phyloP scores from a whole-genome alignment of 2,113 vertebrate species.

The Grantiella picta region DNA sequence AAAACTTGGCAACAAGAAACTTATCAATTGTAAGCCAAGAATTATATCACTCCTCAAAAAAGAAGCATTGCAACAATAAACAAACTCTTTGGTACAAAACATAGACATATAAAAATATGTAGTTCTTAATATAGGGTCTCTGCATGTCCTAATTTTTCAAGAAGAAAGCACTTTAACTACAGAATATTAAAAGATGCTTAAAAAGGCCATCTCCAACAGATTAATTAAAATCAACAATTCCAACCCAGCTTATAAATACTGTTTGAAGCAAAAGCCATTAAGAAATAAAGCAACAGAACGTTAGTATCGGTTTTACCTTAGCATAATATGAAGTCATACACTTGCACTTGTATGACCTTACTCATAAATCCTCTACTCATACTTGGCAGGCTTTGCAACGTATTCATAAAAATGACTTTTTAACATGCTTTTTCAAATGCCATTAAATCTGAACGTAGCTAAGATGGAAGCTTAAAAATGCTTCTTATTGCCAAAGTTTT shows the following conservation, averaged over 20 bases:
- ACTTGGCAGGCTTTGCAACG: constrained; percentile 20
- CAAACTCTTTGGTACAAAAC: constrained; percentile 44
- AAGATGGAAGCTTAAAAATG: constrained; percentile 56
- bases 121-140: background rate
- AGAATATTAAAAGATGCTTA: constrained; percentile 7
- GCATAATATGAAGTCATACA: background rate
- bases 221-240: background rate
- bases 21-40: background rate
- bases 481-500: constrained; percentile 68
- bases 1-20: constrained; percentile 67
- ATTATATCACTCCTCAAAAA: constrained; percentile 39
- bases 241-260: background rate
- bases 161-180: background rate
- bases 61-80: constrained; percentile 35
- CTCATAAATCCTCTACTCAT: background rate
- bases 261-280: constrained; percentile 33
- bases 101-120: constrained; percentile 45
- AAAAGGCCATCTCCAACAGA: constrained; percentile 23
- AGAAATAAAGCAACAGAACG: background rate
- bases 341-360: constrained; percentile 13
- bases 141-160: background rate
- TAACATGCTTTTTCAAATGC: constrained; percentile 46
- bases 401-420: background rate
- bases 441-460: background rate
- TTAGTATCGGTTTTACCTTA: background rate